phyloP scores from a whole-genome alignment of 2,888 invertebrate species.

The Drosophila infuscata region DNA sequence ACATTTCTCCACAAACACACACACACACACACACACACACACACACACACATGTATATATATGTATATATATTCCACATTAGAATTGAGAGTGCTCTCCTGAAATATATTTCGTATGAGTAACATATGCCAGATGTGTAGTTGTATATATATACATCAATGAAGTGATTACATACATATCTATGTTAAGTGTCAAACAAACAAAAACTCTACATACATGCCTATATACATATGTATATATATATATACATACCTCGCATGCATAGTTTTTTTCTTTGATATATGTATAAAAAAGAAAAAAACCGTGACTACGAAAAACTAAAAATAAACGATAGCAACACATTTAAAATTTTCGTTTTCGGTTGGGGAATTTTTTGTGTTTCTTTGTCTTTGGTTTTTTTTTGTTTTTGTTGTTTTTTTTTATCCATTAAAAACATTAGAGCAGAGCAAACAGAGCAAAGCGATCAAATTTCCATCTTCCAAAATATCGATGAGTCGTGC shows the following conservation, averaged over 20 bases:
- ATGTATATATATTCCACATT: slow-evolving; percentile 10
- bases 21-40: neutral
- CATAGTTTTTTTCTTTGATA: slow-evolving; percentile 15
- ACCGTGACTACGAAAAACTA: slow-evolving; percentile 62
- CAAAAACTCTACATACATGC: slow-evolving; percentile 5
- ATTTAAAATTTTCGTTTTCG: slow-evolving; percentile 41
- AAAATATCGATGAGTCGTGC: slow-evolving; percentile 70
- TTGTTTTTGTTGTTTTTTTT: slow-evolving; percentile 26
- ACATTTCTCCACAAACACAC: neutral
- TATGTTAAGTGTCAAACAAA: slow-evolving; percentile 5
- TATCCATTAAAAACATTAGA: slow-evolving; percentile 59
- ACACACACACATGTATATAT: neutral
- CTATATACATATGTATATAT: neutral
- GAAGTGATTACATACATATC: slow-evolving; percentile 3
- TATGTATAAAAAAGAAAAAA: slow-evolving; percentile 23
- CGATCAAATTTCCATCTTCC: slow-evolving; percentile 71
- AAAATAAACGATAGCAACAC: slow-evolving; percentile 66
- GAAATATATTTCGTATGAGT: slow-evolving; percentile 10
- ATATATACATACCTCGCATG: slow-evolving; percentile 9
- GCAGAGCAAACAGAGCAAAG: slow-evolving; percentile 32
- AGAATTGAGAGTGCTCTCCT: neutral
- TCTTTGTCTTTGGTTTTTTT: neutral
- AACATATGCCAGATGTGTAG: slow-evolving; percentile 4
- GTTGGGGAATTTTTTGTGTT: slow-evolving; percentile 16
- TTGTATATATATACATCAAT: slow-evolving; percentile 3